Base-by-base conservation (phyloP, 2,888 invertebrate species). In the Norana najaformis region DNA sequence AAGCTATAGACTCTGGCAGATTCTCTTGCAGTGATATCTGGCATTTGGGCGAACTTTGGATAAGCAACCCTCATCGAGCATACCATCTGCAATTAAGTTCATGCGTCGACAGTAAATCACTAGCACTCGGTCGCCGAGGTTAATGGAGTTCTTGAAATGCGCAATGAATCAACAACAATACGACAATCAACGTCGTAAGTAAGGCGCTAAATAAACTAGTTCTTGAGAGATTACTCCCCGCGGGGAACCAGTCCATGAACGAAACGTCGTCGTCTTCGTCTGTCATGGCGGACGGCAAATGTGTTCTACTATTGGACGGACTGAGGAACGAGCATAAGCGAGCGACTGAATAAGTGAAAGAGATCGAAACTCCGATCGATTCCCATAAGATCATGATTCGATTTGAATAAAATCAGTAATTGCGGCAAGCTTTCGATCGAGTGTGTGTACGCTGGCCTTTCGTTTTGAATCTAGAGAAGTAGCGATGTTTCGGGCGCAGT, bases 121-220 rank as follows among this genome's bases (percentile, higher is more conserved):
- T 4, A 23, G 36, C 23, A 37, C 18, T 37, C 85, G 85, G 85
- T 85, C 85, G 36, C 36, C 35, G 85, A n/a, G 85, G 85, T 85
- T 85, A 85, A 85, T 85, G 85, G 37, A 35, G 85, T 85, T 37
- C 20, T 37, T 37, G 36, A 85, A 85, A 85, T 37, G 85, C 85
- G 85, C 85, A 85, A 85, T 85, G 85, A 35, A 85, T 85, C 85
- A 85, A 85, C 37, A 85, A 85, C 85, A 85, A 85, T 85, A 85
- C 85, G 85, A 85, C 85, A 85, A 85, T 85, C 85, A 85, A 35
- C 85, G 85, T 85, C 85, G 85, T 35, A 37, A 85, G 4, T 36
- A 85, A 85, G 37, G 85, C 85, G 85, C 85, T 37, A 85, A 35
- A 85, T 85, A 85, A 85, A 85, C 35, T 85, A 23, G 35, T 85